Evolutionary conservation across 2,888 invertebrate genomes (phyloP).

Genomic region (Troides oblongomaculatus): DNA sequence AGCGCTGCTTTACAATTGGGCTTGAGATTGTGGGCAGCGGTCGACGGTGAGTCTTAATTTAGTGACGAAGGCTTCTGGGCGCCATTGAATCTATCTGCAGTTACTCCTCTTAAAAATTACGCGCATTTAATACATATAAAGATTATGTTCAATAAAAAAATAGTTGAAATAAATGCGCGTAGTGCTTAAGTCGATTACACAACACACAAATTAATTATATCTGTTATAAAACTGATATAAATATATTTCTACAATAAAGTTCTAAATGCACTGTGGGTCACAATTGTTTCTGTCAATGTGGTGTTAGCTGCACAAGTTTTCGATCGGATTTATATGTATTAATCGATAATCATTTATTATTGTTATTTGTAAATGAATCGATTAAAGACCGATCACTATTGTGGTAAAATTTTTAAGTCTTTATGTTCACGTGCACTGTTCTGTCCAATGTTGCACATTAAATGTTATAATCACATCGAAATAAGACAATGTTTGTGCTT

Average conservation of each 20-base stretch:
- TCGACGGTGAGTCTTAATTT: constrained; percentile 55
- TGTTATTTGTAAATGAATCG: not conserved
- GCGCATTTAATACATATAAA: constrained; percentile 17
- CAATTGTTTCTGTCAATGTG: not conserved
- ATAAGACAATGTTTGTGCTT: constrained; percentile 12
- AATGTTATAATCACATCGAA: constrained; percentile 9
- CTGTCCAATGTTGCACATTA: constrained; percentile 16
- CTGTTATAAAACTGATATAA: not conserved
- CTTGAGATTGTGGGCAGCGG: constrained; percentile 49
- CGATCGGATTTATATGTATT: constrained; percentile 3
- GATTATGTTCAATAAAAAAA: constrained; percentile 4
- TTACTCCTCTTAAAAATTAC: constrained; percentile 33
- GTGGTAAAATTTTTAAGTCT: constrained; percentile 6
- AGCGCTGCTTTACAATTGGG: constrained; percentile 34
- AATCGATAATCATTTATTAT: not conserved
- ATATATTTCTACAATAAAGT: constrained; percentile 5
- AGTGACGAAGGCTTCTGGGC: constrained; percentile 61
- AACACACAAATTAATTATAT: constrained; percentile 23
- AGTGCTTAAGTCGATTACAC: constrained; percentile 26
- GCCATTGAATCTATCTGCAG: constrained; percentile 59
- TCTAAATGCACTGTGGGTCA: constrained; percentile 18
- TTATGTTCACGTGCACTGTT: constrained; percentile 18
- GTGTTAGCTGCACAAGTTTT: constrained; percentile 4
- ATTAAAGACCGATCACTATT: constrained; percentile 2
- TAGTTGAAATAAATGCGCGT: constrained; percentile 16